Conservation (phyloP, 2,888 invertebrate genomes). For the Gandaritis pyraliata region DNA sequence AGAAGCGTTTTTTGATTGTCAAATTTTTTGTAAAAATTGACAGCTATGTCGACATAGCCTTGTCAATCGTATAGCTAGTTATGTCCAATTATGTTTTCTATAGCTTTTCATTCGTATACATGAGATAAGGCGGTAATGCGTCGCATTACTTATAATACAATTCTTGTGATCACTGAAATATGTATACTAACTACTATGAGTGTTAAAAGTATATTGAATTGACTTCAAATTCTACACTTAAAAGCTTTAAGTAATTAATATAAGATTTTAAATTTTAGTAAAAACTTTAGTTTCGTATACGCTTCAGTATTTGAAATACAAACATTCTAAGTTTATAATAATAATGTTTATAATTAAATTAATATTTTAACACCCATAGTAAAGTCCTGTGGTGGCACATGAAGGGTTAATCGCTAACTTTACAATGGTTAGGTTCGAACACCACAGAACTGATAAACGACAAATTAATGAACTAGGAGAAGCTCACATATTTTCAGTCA, state of each 20-base stretch:
- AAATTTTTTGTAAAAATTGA: conserved; percentile 22
- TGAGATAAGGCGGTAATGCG: conserved; percentile 87
- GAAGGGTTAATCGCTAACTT: conserved; percentile 29
- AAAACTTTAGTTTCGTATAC: conserved; percentile 29
- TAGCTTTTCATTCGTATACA: conserved; percentile 86
- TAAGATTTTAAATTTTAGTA: neutral
- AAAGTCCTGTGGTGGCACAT: conserved; percentile 36
- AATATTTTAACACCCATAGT: conserved; percentile 41
- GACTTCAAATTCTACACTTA: conserved; percentile 20
- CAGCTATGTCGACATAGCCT: conserved; percentile 36
- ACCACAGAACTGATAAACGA: conserved; percentile 59
- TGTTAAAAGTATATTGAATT: conserved; percentile 38
- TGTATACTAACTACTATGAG: conserved; percentile 49
- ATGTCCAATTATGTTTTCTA: conserved; percentile 63
- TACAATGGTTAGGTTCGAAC: conserved; percentile 40
- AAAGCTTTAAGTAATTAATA: conserved; percentile 6
- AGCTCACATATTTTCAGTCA: conserved; percentile 71
- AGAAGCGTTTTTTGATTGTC: neutral
- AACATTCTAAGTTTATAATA: conserved; percentile 8
- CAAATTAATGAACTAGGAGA: conserved; percentile 49
- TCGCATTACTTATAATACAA: conserved; percentile 70
- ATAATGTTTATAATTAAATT: conserved; percentile 7
- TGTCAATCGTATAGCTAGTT: conserved; percentile 52
- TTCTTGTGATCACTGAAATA: conserved; percentile 58
- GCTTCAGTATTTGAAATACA: conserved; percentile 18